Conservation (phyloP, 1,140 invertebrate genomes). For the Panagrolaimus sp. region DNA sequence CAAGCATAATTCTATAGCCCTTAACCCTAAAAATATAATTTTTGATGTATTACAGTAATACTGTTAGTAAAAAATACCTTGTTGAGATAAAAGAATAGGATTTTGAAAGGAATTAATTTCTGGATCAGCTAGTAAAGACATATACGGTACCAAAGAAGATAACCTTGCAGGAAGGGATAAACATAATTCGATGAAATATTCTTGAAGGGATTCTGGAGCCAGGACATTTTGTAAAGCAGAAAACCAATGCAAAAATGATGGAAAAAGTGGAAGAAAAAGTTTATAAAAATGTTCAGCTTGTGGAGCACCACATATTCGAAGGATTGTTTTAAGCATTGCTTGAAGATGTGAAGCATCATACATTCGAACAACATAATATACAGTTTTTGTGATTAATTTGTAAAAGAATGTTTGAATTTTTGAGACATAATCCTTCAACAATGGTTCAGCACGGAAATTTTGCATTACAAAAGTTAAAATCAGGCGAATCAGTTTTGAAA, state of each 20-base stretch:
- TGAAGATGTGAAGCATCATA: no score
- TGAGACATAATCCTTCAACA: not conserved
- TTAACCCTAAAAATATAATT: not conserved
- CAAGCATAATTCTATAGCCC: not conserved
- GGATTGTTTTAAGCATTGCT: not conserved
- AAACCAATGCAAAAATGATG: conserved; percentile 7
- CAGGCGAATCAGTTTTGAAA: no score
- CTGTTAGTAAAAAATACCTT: not conserved
- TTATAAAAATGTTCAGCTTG: not conserved
- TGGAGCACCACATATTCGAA: not conserved
- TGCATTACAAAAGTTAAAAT: no score
- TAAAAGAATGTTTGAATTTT: conserved; percentile 5
- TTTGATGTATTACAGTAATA: not conserved
- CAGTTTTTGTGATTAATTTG: not conserved
- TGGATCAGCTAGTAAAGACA: not conserved
- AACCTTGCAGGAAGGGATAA: not conserved
- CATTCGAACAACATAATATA: no score
- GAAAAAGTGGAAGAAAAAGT: not conserved
- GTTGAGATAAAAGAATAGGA: not conserved
- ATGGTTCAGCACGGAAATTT: no score
- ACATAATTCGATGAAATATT: not conserved
- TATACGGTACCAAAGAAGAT: not conserved
- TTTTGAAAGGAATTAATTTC: not conserved
- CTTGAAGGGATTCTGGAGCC: not conserved
- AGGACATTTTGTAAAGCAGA: not conserved